Conservation (phyloP, 2,113 vertebrate species). For the Dipodomys merriami region DNA sequence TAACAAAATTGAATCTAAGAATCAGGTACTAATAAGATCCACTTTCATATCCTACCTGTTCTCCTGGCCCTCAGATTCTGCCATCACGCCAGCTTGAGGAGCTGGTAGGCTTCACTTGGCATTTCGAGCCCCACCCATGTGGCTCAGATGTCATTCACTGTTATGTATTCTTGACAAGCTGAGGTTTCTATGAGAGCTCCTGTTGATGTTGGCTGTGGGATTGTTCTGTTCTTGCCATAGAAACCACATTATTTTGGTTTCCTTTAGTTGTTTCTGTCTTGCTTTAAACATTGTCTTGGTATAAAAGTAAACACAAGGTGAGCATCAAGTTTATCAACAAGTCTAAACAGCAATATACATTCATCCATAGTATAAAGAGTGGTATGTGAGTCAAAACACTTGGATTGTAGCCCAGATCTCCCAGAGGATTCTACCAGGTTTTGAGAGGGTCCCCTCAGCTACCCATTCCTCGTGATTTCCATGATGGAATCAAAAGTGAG, state of each 20-base stretch:
- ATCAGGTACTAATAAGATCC: background rate
- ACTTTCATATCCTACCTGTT: background rate
- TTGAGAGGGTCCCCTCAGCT: background rate
- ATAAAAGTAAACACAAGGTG: background rate
- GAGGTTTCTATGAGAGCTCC: background rate
- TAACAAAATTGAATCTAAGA: too few species aligned
- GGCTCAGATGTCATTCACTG: background rate
- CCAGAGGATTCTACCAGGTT: background rate
- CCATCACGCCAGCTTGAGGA: background rate
- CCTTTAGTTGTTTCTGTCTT: constrained; percentile 8
- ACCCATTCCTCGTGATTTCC: background rate
- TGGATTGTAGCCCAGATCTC: background rate
- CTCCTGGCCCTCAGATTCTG: background rate
- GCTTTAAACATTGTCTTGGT: constrained; percentile 34
- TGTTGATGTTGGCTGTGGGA: background rate
- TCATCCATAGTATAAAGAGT: background rate
- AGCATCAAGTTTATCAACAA: constrained; percentile 7
- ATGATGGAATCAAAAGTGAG: background rate
- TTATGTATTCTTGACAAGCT: background rate
- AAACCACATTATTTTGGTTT: constrained; percentile 9
- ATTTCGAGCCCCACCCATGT: background rate
- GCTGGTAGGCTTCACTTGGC: background rate
- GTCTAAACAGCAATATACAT: background rate
- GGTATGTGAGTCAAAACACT: background rate
- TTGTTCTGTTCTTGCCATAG: background rate